Base-by-base conservation (phyloP, 2,797 vertebrate species). In the Onychomys arenicola region DNA sequence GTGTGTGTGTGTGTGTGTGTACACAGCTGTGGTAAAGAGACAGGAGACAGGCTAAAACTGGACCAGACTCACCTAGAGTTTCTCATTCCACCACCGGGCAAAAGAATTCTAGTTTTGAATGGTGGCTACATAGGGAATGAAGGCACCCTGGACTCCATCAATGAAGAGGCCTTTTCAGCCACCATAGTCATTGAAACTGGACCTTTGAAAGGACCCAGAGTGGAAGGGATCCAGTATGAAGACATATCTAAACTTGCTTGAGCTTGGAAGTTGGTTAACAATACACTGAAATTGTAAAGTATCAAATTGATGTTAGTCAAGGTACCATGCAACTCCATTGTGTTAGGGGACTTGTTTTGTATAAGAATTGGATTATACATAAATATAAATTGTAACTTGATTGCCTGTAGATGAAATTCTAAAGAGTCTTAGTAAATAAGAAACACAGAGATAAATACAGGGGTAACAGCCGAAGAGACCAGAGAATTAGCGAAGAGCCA, bases 41-140 rank as follows among this genome's bases (percentile, higher is more conserved):
- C 99, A 99, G 99, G 99, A 87, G 99, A 99, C 98, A 99, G 99
- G 97, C 98, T 99, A 97, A 99, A 99, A 97, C 98, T 99, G 97
- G 99, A 99, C 98, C 99, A 99, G 98, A 99, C 99, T 1, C 99
- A 99, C 91, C 94, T 99, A 55, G 99, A 99, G 98, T 99, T 99
- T 0, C 99, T 99, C 46, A 99, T 99, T 97, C 99, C 99, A 17
- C 99, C 99, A 71, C 99, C 99, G 98, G 99, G 99, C 84, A 99
- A 99, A 98, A 99, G 97, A 86, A 99, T 99, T 93, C 96, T 99
- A 97, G 98, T 99, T 77, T 98, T 99, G 97, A 99, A 99, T 34
- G 99, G 99, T 17, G 98, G 98, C 14, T 98, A 99, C 98, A 98
- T 99, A 94, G 99, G 99, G 96, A 99, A 98, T 0, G 99, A 99